Percentiles rank a stretch among this genome's conserved stretches.
Conservation (phyloP, 2,888 invertebrate genomes). For the Entomobrya proxima region DNA sequence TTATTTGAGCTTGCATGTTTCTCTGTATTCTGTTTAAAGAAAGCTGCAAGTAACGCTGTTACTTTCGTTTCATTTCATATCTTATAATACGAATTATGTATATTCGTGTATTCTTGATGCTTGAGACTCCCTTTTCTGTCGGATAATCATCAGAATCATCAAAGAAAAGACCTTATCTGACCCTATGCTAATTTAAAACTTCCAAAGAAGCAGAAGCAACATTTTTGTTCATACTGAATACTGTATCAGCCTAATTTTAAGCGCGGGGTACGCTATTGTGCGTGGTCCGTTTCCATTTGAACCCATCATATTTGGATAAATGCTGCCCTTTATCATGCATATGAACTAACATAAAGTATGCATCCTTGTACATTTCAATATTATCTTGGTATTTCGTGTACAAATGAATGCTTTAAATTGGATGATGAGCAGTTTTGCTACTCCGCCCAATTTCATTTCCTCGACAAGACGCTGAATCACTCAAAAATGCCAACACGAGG, state of each 20-base stretch:
- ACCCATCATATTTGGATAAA: not conserved
- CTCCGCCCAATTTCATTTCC: constrained; percentile 66
- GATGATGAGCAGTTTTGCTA: constrained; percentile 65
- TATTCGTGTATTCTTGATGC: constrained; percentile 14
- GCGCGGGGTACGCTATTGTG: constrained; percentile 42
- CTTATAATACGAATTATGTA: not conserved
- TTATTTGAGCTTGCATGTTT: constrained; percentile 23
- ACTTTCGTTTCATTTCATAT: constrained; percentile 26
- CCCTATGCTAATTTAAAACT: constrained; percentile 28
- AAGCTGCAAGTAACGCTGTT: not conserved
- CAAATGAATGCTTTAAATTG: constrained; percentile 64
- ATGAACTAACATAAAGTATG: constrained; percentile 18
- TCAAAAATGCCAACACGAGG: constrained; percentile 43
- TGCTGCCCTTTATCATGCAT: constrained; percentile 61
- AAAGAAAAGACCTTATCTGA: constrained; percentile 51
- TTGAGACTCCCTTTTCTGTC: constrained; percentile 60
- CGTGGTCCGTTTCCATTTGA: constrained; percentile 52
- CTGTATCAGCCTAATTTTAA: not conserved
- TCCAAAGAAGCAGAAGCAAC: not conserved
- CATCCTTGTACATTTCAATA: constrained; percentile 61
- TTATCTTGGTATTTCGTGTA: constrained; percentile 15
- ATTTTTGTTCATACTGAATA: not conserved
- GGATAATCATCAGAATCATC: constrained; percentile 7
- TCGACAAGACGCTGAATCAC: constrained; percentile 66
- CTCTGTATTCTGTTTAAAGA: constrained; percentile 9